Evolutionary conservation across 1,140 invertebrate genomes (phyloP), one percentile per base, ranked within the genome.

Genomic region (Drosophila prosaltans): DNA sequence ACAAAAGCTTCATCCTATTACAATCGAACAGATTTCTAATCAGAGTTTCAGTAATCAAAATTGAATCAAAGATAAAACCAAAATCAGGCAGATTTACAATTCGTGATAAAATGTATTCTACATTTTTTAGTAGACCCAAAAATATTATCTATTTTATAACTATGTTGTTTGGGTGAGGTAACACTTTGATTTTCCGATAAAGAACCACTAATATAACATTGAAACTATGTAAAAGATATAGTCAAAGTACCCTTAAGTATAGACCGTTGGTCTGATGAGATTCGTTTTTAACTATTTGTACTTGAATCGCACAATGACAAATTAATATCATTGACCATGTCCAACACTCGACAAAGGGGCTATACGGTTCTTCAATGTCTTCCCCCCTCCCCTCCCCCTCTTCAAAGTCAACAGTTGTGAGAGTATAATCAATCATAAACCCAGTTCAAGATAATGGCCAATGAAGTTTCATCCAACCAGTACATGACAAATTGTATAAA

Each of bases 1-100:
- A 72, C 62, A 78, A 76, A 76, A 40, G 11, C 11, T 32, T n/a
- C n/a, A 43, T 4, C 5, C 4, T n/a, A 43, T 9, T 10, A 11
- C 9, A 6, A 24, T 1, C 45, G 26, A 51, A 51, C 2, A 2
- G 45, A 48, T 48, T 21, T 48, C 16, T 9, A 51, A 24, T 26
- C 21, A 48, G 11, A 8, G 28, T 30, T 30, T 30, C 28, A 9
- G 8, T 48, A 9, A 48, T 16, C 43, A 45, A 16, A 45, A 45
- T 45, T n/a, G 4, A 9, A 39, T 1, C 36, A 39, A 7, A 39
- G 7, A 6, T 39, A 16, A 16, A 16, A 16, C 16, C 16, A 16
- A 16, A 16, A 16, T 16, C 16, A 16, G 16, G 16, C 16, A 16
- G 16, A 16, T 16, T 16, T 16, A 16, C 16, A 16, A 16, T 16